Evolutionary conservation across 1,140 invertebrate species (phyloP).

Genomic region (Plodia interpunctella): DNA sequence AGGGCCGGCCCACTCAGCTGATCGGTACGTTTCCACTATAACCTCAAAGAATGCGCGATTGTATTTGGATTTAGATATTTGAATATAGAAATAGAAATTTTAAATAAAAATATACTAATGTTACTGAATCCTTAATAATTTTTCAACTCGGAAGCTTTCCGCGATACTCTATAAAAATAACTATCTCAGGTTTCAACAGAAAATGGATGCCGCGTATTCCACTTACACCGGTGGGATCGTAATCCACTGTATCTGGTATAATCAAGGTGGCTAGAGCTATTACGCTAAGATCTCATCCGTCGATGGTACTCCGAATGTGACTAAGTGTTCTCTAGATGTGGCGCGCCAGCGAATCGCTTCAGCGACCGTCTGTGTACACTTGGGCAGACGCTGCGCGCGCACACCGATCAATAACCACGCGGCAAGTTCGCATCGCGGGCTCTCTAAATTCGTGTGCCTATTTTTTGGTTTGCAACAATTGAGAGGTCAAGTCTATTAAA

Average conservation of each 20-base stretch:
- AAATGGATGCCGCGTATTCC: too few species aligned
- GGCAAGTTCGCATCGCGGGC: conserved; percentile 55
- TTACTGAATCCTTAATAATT: too few species aligned
- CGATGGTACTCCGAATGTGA: conserved; percentile 54
- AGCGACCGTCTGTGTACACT: conserved; percentile 67
- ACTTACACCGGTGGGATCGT: background rate
- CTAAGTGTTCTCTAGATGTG: conserved; percentile 62
- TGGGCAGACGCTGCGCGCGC: conserved; percentile 65
- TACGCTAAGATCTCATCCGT: conserved; percentile 38
- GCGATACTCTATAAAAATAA: too few species aligned
- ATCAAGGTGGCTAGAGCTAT: background rate
- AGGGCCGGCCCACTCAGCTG: conserved; percentile 33
- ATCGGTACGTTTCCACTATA: conserved; percentile 19
- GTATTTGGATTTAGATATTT: background rate
- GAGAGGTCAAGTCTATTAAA: conserved; percentile 29
- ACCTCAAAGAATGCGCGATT: background rate
- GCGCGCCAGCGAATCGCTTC: conserved; percentile 55
- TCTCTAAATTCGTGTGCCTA: conserved; percentile 56
- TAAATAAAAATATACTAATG: too few species aligned
- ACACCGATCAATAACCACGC: conserved; percentile 68
- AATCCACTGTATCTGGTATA: background rate
- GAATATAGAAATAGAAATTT: too few species aligned
- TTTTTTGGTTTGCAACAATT: conserved; percentile 39
- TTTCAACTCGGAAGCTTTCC: too few species aligned
- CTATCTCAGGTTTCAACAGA: too few species aligned